Base-by-base conservation (phyloP, 2,888 invertebrate genomes). In the Eupeodes luniger region DNA sequence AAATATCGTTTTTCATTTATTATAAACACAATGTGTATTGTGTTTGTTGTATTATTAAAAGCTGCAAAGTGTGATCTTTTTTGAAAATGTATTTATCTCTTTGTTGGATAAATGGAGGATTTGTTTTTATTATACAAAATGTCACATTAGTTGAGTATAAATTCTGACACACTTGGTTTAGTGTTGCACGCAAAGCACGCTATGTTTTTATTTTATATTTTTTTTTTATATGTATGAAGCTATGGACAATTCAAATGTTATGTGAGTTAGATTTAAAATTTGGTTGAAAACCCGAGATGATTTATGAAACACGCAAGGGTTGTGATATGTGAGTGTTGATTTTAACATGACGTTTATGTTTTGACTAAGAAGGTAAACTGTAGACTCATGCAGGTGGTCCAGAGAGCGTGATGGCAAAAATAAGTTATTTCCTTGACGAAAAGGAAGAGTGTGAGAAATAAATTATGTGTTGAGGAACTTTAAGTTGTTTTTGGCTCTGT, bases 11-110 rank as follows among this genome's bases (percentile, higher is more conserved):
- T 82, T 70, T 70, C 16, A 6, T 7, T 55, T 55, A 4, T 55
- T 59, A 27, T 2, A 27, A 27, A 27, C 27, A 34, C 12, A 55
- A 19, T 59, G 12, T 57, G 1, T 57, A 6, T 11, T 27, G 27
- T 27, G 27, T 27, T 27, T 27, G 27, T 27, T 11, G 47, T 7
- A n/a, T 19, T n/a, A 12, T 51, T 67, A 59, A 75, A 82, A 57
- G 74, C 67, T 74, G 61, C 55, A 51, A 78, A 78, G 74, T 74
- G 81, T 74, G 81, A 74, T 75, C 27, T 55, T n/a, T 27, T 16
- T 7, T 44, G 47, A 36, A 36, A 72, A 59, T 57, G 10, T 44
- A n/a, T 57, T 59, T 44, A 72, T 55, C 55, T 55, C 36, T 83
- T 79, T 67, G 59, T 77, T 40, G n/a, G 14, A 55, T 47, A 66